Evolutionary conservation across 2,113 vertebrate species (phyloP).

Genomic region (Pampusana beccarii): DNA sequence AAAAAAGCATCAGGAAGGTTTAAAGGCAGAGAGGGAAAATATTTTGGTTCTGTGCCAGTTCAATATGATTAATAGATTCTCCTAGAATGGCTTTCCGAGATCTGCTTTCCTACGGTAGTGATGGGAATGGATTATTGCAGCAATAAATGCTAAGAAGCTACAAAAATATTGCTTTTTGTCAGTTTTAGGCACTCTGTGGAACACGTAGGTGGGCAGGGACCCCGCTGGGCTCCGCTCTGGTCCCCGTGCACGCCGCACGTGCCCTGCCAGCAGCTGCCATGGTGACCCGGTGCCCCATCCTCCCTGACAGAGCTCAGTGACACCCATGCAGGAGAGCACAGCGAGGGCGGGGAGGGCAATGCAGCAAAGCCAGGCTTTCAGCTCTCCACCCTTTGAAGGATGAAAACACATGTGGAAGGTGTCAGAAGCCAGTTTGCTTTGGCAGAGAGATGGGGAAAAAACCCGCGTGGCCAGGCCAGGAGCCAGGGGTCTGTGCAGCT

Average conservation of each 20-base stretch:
- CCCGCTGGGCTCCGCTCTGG: too few species aligned
- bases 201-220: too few species aligned
- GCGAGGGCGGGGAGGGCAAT: background rate
- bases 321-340: background rate
- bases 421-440: constrained; percentile 58
- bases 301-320: background rate
- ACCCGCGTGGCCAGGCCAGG: background rate
- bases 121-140: too few species aligned
- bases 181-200: background rate
- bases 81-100: background rate
- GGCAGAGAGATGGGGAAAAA: background rate
- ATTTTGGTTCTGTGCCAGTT: background rate
- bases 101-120: background rate
- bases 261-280: background rate
- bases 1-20: background rate
- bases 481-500: background rate
- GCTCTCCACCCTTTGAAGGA: constrained; percentile 39
- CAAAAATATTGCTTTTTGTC: too few species aligned
- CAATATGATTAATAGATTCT: background rate
- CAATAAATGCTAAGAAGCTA: background rate
- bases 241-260: too few species aligned
- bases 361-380: background rate
- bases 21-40: background rate
- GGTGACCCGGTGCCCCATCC: background rate
- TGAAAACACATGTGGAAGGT: constrained; percentile 21